These are phyloP conservation scores for Champsocephalus gunnari DNA, from an alignment of 2,797 vertebrate species.

Conservation along the genomic window DNA sequence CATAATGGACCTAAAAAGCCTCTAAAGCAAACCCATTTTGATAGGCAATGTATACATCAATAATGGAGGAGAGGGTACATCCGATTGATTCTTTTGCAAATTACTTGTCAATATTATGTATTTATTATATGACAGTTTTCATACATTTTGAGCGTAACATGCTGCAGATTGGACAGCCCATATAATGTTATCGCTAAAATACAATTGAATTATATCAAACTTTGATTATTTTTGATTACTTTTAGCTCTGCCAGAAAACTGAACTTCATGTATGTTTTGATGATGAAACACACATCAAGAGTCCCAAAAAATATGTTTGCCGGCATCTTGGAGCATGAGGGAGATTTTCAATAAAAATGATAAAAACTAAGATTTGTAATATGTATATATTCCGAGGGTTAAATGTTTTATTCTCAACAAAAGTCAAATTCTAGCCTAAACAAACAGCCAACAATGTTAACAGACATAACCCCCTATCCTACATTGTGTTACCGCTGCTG, in stretches of 20 bases:
- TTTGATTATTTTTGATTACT: slow-evolving; percentile 22
- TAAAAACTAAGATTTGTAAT: slow-evolving; percentile 19
- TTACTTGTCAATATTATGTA: background rate
- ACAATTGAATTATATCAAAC: slow-evolving; percentile 3
- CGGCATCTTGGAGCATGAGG: too few species aligned
- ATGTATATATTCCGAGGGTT: slow-evolving; percentile 7
- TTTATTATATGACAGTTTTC: background rate
- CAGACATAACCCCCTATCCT: slow-evolving; percentile 56
- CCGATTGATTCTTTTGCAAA: background rate
- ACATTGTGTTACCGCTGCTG: slow-evolving; percentile 36
- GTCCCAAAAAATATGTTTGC: background rate
- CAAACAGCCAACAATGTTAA: slow-evolving; percentile 41
- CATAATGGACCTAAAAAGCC: background rate
- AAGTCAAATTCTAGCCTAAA: slow-evolving; percentile 52
- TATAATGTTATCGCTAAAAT: background rate
- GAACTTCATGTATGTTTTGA: background rate
- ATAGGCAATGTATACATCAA: background rate
- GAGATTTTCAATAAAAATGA: background rate
- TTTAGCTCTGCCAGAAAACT: slow-evolving; percentile 12
- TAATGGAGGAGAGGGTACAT: background rate
- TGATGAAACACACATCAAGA: slow-evolving; percentile 16
- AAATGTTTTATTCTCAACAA: slow-evolving; percentile 25
- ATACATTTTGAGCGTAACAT: too few species aligned
- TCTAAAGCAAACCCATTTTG: background rate
- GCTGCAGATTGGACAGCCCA: too few species aligned